Evolutionary conservation across 2,888 invertebrate species (phyloP), one percentile per base, ranked within the genome.

Genomic region (Panopea generosa): DNA sequence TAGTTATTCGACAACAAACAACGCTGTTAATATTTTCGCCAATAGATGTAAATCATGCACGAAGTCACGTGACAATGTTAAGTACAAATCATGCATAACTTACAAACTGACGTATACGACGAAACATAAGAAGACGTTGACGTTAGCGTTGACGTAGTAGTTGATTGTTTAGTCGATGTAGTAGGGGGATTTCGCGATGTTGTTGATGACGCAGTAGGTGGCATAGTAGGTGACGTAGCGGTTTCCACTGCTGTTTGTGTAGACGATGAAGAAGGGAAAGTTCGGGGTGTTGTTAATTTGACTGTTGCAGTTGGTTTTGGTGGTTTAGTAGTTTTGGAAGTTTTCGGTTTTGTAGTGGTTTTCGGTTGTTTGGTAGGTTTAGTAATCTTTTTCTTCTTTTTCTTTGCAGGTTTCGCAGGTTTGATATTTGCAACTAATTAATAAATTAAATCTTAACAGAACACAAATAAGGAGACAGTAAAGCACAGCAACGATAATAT

Each of bases 381-480:
- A 2, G 49, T 29, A 20, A 26, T 16, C n/a, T 50, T 27, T 33
- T 22, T n/a, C 38, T 60, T 43, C n/a, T 38, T 55, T n/a, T 24
- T 7, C 24, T 45, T 57, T 4, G 60, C 16, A 6, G 24, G 26
- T 49, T 62, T 60, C 24, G 62, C 33, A 14, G 52, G 43, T 50
- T 56, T 70, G 24, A 71, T 40, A 16, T 33, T 66, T 72, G 62
- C 52, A 50, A 75, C 72, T 82, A 52, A 4, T 56, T 59, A 69
- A 71, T 65, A 33, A 61, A 61, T 20, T 29, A 60, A 20, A 26
- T n/a, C 18, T 29, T 53, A 20, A 33, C 33, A 33, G 11, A 16
- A 60, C 2, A 45, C 6, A 47, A 27, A 45, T n/a, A 43, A 60
- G 26, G 47, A n/a, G 7, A 45, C 4, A 33, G 33, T 11, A 33